phyloP scores from a whole-genome alignment of 1,140 invertebrate species.

The Frieseomelitta varia region DNA sequence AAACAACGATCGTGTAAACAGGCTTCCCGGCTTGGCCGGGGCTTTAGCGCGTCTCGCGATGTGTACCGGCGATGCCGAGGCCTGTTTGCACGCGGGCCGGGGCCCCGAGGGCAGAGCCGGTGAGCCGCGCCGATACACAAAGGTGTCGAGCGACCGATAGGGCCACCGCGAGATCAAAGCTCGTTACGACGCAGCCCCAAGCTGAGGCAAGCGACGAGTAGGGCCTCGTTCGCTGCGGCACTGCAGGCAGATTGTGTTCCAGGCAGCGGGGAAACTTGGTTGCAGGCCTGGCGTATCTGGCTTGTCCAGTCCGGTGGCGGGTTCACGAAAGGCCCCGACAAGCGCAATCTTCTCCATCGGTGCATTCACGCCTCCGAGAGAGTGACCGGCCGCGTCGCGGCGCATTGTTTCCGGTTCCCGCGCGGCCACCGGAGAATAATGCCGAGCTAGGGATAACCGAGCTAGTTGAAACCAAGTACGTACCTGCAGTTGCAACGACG shows the following conservation, averaged over 20 bases:
- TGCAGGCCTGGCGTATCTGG: slow-evolving; percentile 26
- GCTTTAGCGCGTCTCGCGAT: slow-evolving; percentile 13
- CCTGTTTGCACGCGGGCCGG: slow-evolving; percentile 57
- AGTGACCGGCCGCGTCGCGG: not conserved
- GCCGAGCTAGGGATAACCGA: not conserved
- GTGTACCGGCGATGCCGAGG: not conserved
- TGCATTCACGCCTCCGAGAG: slow-evolving; percentile 13
- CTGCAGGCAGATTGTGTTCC: slow-evolving; percentile 49
- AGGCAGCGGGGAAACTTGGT: slow-evolving; percentile 10
- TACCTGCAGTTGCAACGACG: not conserved
- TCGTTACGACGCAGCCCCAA: slow-evolving; percentile 54
- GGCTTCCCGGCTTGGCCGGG: slow-evolving; percentile 28
- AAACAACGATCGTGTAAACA: slow-evolving; percentile 33
- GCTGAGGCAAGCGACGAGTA: not conserved
- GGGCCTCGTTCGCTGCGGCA: slow-evolving; percentile 32
- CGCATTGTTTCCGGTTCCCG: slow-evolving; percentile 34
- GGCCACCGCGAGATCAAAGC: slow-evolving; percentile 64
- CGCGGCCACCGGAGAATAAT: not conserved
- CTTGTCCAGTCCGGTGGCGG: slow-evolving; percentile 36
- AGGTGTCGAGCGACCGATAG: slow-evolving; percentile 67
- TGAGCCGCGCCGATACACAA: slow-evolving; percentile 53
- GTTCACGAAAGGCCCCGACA: slow-evolving; percentile 31
- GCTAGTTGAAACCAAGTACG: not conserved
- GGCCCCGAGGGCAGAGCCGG: not conserved
- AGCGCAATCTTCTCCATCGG: slow-evolving; percentile 44